Evolutionary conservation across 2,113 vertebrate species (phyloP).

Genomic region (Chaetorhynchus papuensis): DNA sequence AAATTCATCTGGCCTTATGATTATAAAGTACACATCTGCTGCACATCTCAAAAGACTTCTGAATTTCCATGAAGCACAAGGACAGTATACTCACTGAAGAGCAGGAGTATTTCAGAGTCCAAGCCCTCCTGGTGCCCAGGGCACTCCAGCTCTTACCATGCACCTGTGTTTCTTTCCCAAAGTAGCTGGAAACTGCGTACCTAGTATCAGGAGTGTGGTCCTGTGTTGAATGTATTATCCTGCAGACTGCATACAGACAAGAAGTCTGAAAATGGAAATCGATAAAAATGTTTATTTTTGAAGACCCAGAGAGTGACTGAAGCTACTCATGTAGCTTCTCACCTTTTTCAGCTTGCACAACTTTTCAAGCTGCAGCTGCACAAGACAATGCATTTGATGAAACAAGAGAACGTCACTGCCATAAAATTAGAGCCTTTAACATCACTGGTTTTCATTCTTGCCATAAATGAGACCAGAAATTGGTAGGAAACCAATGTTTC

Average conservation of each 20-base stretch:
- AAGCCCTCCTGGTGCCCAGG: accelerated
- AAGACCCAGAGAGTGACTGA: background rate
- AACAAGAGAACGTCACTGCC: background rate
- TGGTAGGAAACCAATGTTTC: background rate
- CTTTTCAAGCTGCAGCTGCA: background rate
- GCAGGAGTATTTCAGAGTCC: background rate
- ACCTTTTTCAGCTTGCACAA: background rate
- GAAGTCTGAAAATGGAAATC: background rate
- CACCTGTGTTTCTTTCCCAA: background rate
- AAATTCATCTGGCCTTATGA: background rate
- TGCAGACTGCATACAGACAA: background rate
- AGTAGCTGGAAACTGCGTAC: background rate
- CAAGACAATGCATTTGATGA: background rate
- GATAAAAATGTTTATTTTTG: background rate
- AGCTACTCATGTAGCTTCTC: background rate
- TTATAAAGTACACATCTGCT: background rate
- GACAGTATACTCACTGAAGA: background rate
- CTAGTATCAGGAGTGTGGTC: background rate
- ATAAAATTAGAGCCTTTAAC: background rate
- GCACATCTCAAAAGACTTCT: background rate
- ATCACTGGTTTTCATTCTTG: background rate
- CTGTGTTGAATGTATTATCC: accelerated
- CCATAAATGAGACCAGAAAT: background rate
- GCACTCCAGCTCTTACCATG: background rate
- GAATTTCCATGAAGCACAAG: background rate